Conservation (phyloP, 2,113 vertebrate genomes). For the Ammodytes marinus region DNA sequence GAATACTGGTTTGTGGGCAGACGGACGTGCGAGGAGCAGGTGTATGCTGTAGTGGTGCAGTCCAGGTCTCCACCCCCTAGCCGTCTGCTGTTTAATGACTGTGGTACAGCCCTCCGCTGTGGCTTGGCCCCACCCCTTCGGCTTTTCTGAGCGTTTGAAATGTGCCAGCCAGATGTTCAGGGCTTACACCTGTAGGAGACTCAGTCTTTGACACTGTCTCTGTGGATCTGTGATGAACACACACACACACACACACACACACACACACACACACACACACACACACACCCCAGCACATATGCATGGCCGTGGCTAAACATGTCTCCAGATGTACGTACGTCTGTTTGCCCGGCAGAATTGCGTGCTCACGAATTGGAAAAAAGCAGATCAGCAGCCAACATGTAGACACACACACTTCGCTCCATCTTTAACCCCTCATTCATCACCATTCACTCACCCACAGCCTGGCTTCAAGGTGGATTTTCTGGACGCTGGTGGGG, state of each 20-base stretch:
- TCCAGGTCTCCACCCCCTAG: slow-evolving; percentile 31
- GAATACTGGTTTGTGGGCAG: slow-evolving; percentile 53
- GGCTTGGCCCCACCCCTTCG: slow-evolving; percentile 57
- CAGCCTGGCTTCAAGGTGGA: slow-evolving; percentile 36
- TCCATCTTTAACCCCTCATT: slow-evolving; percentile 56
- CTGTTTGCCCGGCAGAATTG: slow-evolving; percentile 45
- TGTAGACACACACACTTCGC: slow-evolving; percentile 21
- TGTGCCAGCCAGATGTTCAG: slow-evolving; percentile 77
- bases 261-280: slow-evolving; percentile 13
- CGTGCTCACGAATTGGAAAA: slow-evolving; percentile 38
- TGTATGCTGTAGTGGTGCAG: slow-evolving; percentile 62
- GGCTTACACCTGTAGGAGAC: slow-evolving; percentile 74
- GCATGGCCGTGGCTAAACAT: slow-evolving; percentile 20
- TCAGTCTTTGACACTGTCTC: slow-evolving; percentile 66
- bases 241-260: slow-evolving; percentile 29
- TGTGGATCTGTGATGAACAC: slow-evolving; percentile 49
- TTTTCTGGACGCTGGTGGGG: slow-evolving; percentile 26
- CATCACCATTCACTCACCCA: slow-evolving; percentile 46
- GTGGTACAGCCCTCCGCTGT: slow-evolving; percentile 60
- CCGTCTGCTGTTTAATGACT: slow-evolving; percentile 73
- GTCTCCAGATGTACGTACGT: slow-evolving; percentile 36
- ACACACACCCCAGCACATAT: slow-evolving; percentile 8
- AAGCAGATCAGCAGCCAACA: slow-evolving; percentile 50
- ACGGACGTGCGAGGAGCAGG: slow-evolving; percentile 66
- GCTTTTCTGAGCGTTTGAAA: slow-evolving; percentile 69